phyloP scores from a whole-genome alignment of 2,113 vertebrate genomes.

The Crotalus horridus region DNA sequence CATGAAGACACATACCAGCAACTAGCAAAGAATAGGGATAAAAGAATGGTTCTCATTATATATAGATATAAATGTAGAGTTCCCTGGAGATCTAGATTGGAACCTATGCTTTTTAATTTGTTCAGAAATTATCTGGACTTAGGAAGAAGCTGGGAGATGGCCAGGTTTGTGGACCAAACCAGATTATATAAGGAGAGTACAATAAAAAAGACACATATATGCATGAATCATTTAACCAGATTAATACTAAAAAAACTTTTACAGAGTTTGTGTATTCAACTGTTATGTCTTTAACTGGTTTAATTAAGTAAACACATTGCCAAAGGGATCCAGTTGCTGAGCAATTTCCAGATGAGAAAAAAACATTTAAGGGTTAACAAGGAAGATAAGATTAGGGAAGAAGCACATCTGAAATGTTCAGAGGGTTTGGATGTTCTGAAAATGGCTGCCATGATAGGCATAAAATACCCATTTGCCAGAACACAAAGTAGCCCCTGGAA shows the following conservation, averaged over 20 bases:
- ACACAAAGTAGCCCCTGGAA: neutral
- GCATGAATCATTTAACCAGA: neutral
- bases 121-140: neutral
- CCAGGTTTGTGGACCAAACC: neutral
- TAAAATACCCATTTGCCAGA: neutral
- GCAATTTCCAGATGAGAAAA: neutral
- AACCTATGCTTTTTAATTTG: neutral
- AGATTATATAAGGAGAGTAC: neutral
- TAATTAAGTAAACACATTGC: neutral
- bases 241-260: neutral
- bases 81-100: neutral
- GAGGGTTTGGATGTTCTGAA: neutral
- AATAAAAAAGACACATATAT: neutral
- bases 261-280: neutral
- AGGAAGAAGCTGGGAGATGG: neutral
- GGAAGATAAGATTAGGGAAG: neutral
- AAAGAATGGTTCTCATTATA: neutral
- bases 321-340: neutral
- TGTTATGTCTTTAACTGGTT: neutral
- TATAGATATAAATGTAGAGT: neutral
- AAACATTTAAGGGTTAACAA: neutral
- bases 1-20: neutral
- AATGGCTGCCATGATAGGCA: neutral
- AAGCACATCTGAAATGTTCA: neutral
- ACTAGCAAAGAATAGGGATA: neutral